A percentile compares a stretch with the other conserved stretches of the same genome.
Evolutionary conservation across 2,888 invertebrate genomes (phyloP).

Genomic region (Apantesis nais): DNA sequence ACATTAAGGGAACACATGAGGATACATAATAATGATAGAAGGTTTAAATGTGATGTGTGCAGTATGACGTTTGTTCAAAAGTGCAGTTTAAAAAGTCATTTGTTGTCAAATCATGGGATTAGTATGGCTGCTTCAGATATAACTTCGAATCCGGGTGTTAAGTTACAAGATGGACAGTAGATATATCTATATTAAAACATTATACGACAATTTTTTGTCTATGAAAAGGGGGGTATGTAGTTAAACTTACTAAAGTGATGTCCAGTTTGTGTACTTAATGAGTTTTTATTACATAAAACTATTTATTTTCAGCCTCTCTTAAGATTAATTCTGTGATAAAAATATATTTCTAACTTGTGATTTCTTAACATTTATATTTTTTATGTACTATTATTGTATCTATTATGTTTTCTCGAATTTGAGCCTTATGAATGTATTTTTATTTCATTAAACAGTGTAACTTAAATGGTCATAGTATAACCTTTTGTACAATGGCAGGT

Average conservation of each 20-base stretch:
- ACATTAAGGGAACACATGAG: constrained; percentile 79
- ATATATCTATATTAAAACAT: neutral
- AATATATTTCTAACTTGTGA: neutral
- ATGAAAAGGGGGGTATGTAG: neutral
- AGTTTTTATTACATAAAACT: neutral
- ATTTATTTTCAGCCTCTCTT: neutral
- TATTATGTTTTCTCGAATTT: neutral
- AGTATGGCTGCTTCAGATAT: constrained; percentile 71
- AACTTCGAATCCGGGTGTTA: constrained; percentile 19
- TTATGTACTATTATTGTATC: too few relatives aligned
- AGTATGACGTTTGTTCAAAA: constrained; percentile 72
- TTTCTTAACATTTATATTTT: neutral
- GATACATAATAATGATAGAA: constrained; percentile 74
- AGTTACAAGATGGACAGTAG: constrained; percentile 13
- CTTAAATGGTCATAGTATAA: neutral
- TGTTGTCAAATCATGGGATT: constrained; percentile 73
- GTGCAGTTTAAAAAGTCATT: constrained; percentile 74
- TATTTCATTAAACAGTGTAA: neutral
- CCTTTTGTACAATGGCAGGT: neutral
- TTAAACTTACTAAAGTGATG: neutral
- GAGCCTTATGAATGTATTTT: neutral
- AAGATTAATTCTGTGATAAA: constrained; percentile 12
- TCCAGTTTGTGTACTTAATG: neutral
- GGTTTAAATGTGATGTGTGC: constrained; percentile 72
- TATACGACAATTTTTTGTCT: neutral